phyloP scores from a whole-genome alignment of 2,888 invertebrate species.

The Nematopogon swammerdamellus region DNA sequence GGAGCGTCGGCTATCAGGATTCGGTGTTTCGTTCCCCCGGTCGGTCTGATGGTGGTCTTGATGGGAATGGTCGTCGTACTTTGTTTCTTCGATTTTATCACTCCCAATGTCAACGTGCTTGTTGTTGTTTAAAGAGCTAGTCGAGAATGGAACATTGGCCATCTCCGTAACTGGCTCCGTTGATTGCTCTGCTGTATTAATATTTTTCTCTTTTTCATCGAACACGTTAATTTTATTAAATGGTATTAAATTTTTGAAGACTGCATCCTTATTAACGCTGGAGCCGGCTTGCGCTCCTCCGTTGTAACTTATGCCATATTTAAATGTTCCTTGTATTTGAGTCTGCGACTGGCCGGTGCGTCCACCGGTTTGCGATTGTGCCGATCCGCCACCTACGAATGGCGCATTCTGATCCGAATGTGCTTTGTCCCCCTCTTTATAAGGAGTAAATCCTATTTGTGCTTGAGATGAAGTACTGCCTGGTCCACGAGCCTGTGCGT shows the following conservation, averaged over 20 bases:
- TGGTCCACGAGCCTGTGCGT: slow-evolving; percentile 80
- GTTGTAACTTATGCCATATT: slow-evolving; percentile 71
- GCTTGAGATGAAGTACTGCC: slow-evolving; percentile 86
- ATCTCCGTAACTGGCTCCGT: slow-evolving; percentile 9
- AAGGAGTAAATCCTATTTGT: slow-evolving; percentile 82
- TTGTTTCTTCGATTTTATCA: slow-evolving; percentile 21
- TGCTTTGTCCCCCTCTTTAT: slow-evolving; percentile 58
- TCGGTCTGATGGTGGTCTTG: slow-evolving; percentile 34
- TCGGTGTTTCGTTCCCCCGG: slow-evolving; percentile 1
- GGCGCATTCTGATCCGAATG: slow-evolving; percentile 50
- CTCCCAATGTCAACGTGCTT: slow-evolving; percentile 15
- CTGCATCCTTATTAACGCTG: slow-evolving; percentile 59
- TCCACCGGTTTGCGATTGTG: slow-evolving; percentile 74
- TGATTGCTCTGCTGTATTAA: slow-evolving; percentile 25
- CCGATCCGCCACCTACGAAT: slow-evolving; percentile 72
- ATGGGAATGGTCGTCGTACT: slow-evolving; percentile 27
- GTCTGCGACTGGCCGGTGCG: slow-evolving; percentile 77
- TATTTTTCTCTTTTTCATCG: slow-evolving; percentile 37
- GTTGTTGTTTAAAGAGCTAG: slow-evolving; percentile 6
- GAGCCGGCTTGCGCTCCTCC: slow-evolving; percentile 83
- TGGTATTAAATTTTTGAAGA: slow-evolving; percentile 35
- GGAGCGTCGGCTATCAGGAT: slow-evolving; percentile 23
- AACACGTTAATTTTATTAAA: slow-evolving; percentile 45
- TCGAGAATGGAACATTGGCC: slow-evolving; percentile 15
- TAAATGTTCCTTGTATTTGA: slow-evolving; percentile 78